Evolutionary conservation across 2,113 vertebrate species (phyloP).

Genomic region (Catagonus wagneri): DNA sequence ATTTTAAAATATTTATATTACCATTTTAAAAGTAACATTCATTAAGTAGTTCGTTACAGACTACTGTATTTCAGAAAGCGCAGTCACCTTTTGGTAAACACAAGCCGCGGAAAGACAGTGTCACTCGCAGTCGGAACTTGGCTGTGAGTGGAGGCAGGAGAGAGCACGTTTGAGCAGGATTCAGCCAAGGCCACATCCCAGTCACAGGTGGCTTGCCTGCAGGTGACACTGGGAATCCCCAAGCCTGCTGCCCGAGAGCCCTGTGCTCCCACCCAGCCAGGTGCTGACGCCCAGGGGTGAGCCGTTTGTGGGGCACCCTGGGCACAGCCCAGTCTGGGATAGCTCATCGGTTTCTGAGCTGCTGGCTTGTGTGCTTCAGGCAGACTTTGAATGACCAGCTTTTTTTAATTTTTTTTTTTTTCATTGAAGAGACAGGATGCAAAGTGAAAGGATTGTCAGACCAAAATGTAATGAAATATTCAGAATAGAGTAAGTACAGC

Average conservation of each 20-base stretch:
- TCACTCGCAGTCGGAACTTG: too few relatives aligned
- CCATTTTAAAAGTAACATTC: background rate
- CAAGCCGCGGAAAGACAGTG: too few relatives aligned
- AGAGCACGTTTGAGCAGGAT: rapidly evolving
- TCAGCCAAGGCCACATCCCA: too few relatives aligned
- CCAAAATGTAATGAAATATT: too few relatives aligned
- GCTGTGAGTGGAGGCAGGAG: too few relatives aligned
- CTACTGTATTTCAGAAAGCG: background rate
- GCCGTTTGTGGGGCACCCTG: too few relatives aligned
- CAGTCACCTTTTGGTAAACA: too few relatives aligned
- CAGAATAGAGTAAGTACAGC: background rate
- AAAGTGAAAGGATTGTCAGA: background rate
- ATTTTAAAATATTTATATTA: background rate
- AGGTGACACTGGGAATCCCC: too few relatives aligned
- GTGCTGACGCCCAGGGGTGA: background rate
- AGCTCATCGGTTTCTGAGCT: rapidly evolving
- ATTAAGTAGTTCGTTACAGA: background rate
- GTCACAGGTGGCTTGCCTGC: too few relatives aligned
- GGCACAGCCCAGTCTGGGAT: too few relatives aligned
- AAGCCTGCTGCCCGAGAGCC: too few relatives aligned
- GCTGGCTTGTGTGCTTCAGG: background rate
- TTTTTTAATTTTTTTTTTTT: background rate
- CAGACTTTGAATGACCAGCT: background rate
- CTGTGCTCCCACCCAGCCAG: rapidly evolving
- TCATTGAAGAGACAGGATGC: background rate